Percentiles rank a stretch among this genome's conserved stretches.
Conservation (phyloP, 2,113 vertebrate species). For the Stegastes partitus region DNA sequence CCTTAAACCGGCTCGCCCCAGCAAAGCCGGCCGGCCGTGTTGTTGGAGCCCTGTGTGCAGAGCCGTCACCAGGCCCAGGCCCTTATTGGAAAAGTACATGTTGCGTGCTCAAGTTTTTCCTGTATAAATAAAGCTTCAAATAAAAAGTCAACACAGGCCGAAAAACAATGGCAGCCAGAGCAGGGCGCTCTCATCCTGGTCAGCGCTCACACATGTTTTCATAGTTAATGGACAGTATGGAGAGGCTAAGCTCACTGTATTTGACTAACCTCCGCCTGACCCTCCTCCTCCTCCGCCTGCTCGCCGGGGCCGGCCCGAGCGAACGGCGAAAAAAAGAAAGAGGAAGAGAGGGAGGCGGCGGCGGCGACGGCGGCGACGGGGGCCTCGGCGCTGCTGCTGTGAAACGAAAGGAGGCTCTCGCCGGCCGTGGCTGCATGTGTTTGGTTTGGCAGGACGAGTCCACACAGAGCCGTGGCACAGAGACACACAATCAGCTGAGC, state of each 20-base stretch:
- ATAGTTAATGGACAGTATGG: conserved; percentile 85
- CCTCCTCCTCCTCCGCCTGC: conserved; percentile 49
- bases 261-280: conserved; percentile 85
- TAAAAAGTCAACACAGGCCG: conserved; percentile 61
- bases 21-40: neutral
- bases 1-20: neutral
- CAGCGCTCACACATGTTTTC: conserved; percentile 79
- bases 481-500: conserved; percentile 66
- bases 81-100: conserved; percentile 45
- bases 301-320: conserved; percentile 24
- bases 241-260: conserved; percentile 81
- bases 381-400: conserved; percentile 18
- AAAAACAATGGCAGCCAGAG: conserved; percentile 73
- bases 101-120: conserved; percentile 41
- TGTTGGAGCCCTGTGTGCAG: conserved; percentile 1
- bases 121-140: conserved; percentile 60
- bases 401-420: conserved; percentile 53
- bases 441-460: conserved; percentile 71
- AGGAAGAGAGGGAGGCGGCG: conserved; percentile 12
- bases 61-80: conserved; percentile 4
- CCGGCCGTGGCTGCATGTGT: conserved; percentile 50
- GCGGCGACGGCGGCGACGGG: conserved; percentile 15
- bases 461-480: conserved; percentile 45
- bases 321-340: conserved; percentile 43
- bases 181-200: conserved; percentile 67